These are phyloP conservation scores for Pinctada fucata DNA, from an alignment of 2,888 invertebrate genomes.

Conservation along the genomic window DNA sequence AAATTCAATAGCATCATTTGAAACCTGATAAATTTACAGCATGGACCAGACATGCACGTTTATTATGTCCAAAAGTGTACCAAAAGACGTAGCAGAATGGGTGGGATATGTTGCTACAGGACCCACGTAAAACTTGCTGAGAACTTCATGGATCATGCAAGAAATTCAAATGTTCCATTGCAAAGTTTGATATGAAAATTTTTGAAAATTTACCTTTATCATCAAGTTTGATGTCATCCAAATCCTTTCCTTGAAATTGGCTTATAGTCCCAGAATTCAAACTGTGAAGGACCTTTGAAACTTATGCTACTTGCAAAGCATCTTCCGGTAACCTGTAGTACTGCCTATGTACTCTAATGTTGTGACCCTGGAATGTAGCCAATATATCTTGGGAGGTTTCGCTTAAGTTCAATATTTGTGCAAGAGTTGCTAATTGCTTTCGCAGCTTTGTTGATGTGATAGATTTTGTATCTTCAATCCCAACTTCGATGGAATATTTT, in stretches of 20 bases:
- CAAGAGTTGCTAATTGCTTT: slow-evolving; percentile 50
- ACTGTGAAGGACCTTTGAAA: slow-evolving; percentile 36
- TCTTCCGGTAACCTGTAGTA: slow-evolving; percentile 40
- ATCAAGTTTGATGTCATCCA: slow-evolving; percentile 22
- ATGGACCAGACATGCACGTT: too few species aligned
- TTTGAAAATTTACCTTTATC: background rate
- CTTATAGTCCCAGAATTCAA: slow-evolving; percentile 26
- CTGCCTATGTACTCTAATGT: slow-evolving; percentile 37
- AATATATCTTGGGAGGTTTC: slow-evolving; percentile 37
- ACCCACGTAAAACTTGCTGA: too few species aligned
- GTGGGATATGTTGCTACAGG: too few species aligned
- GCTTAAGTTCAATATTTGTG: slow-evolving; percentile 44
- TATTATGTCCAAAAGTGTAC: too few species aligned
- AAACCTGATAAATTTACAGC: too few species aligned
- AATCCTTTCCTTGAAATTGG: slow-evolving; percentile 27
- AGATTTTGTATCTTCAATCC: slow-evolving; percentile 23
- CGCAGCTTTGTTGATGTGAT: slow-evolving; percentile 45
- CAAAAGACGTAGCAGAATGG: too few species aligned
- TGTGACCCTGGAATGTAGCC: slow-evolving; percentile 38
- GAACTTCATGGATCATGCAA: too few species aligned
- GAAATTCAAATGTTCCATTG: too few species aligned
- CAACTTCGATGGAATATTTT: slow-evolving; percentile 22
- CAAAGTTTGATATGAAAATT: background rate
- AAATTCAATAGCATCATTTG: too few species aligned
- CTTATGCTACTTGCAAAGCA: slow-evolving; percentile 35